Evolutionary conservation across 2,113 vertebrate species (phyloP).

Genomic region (Nerophis ophidion): DNA sequence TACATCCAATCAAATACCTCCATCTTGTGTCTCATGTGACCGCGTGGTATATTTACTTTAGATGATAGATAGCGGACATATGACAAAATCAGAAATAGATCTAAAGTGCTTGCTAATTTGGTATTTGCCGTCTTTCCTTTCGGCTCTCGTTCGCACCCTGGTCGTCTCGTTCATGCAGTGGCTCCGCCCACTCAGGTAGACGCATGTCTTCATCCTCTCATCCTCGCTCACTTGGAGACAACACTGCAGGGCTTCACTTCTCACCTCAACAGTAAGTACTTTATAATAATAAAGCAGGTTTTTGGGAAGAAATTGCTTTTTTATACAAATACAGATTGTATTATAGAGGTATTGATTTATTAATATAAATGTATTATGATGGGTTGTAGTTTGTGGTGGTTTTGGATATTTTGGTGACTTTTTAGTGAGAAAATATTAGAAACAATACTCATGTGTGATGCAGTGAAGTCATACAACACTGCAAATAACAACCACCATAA

Average conservation of each 20-base stretch:
- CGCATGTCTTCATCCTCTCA: constrained; percentile 38
- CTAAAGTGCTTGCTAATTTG: background rate
- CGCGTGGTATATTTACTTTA: background rate
- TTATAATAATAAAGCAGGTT: background rate
- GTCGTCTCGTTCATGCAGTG: constrained; percentile 16
- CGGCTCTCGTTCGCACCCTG: background rate
- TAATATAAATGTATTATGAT: too few species aligned
- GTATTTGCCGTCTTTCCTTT: background rate
- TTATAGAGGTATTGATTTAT: too few species aligned
- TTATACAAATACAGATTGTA: too few species aligned
- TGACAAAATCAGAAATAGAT: background rate
- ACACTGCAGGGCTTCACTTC: constrained; percentile 22
- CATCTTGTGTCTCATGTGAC: background rate
- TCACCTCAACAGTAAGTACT: constrained; percentile 30
- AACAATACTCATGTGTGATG: too few species aligned
- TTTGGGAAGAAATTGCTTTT: too few species aligned
- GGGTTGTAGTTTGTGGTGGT: too few species aligned
- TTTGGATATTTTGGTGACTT: too few species aligned
- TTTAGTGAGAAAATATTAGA: too few species aligned
- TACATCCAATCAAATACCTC: background rate
- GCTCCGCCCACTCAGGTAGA: constrained; percentile 62
- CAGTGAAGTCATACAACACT: too few species aligned
- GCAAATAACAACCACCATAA: too few species aligned
- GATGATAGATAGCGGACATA: background rate
- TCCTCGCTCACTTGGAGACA: constrained; percentile 43